A percentile compares a stretch with the other conserved stretches of the same genome.
These are phyloP conservation scores for Mythimna loreyi DNA, from an alignment of 2,888 invertebrate genomes.

Conservation along the genomic window DNA sequence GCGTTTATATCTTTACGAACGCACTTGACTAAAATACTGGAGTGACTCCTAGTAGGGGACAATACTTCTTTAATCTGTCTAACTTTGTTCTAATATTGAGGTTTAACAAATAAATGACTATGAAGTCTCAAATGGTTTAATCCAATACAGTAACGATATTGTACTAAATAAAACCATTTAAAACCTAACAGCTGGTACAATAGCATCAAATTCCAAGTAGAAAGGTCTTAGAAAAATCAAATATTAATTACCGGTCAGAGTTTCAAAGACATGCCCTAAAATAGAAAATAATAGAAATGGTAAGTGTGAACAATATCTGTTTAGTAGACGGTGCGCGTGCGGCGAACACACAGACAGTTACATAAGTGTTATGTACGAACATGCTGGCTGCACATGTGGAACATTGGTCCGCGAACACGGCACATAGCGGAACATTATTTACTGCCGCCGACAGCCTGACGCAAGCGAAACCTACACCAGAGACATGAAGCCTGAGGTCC, in stretches of 20 bases:
- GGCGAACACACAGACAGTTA: conserved; percentile 28
- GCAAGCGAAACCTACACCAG: too few relatives aligned
- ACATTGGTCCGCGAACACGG: conserved; percentile 25
- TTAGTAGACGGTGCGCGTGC: conserved; percentile 44
- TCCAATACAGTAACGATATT: too few relatives aligned
- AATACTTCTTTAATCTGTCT: background rate
- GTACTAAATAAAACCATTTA: too few relatives aligned
- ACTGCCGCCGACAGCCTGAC: background rate
- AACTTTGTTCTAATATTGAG: background rate
- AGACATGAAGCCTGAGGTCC: too few relatives aligned
- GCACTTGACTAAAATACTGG: too few relatives aligned
- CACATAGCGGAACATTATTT: conserved; percentile 23
- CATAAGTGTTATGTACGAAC: conserved; percentile 52
- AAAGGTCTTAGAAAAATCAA: background rate
- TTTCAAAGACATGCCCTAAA: background rate
- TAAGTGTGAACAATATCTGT: conserved; percentile 20
- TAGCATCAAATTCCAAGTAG: background rate
- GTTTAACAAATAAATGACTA: background rate
- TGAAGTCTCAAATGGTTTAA: too few relatives aligned
- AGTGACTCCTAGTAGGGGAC: too few relatives aligned
- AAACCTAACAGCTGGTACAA: background rate
- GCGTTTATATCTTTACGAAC: too few relatives aligned
- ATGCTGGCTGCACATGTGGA: conserved; percentile 45
- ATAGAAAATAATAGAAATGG: conserved; percentile 49
- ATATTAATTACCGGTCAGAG: background rate